Conservation (phyloP, 2,888 invertebrate species). For the Hemicrepidius hirtus region DNA sequence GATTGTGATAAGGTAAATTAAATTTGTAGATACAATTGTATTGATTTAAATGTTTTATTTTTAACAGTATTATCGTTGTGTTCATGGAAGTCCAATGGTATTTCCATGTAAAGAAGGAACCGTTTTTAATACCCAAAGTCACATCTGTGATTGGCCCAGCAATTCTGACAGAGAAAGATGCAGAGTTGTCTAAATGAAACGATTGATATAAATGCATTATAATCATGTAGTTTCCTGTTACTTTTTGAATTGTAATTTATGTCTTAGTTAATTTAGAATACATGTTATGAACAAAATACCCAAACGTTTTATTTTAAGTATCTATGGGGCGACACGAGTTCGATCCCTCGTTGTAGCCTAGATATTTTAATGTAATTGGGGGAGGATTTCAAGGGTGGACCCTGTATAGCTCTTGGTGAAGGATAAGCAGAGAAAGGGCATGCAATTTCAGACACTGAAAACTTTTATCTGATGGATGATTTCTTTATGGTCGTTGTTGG, state of each 20-base stretch:
- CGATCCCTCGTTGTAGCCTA: too few species aligned
- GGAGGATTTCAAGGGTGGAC: too few species aligned
- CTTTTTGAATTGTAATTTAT: conserved; percentile 4
- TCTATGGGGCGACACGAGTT: too few species aligned
- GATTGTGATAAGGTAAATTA: conserved; percentile 75
- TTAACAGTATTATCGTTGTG: conserved; percentile 89
- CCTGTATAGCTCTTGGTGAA: too few species aligned
- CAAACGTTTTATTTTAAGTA: too few species aligned
- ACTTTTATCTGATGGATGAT: too few species aligned
- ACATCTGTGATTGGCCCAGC: conserved; percentile 88
- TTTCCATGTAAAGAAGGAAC: conserved; percentile 85
- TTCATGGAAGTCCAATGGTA: conserved; percentile 83
- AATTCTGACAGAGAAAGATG: conserved; percentile 81
- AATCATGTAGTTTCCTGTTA: neutral
- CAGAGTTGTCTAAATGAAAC: conserved; percentile 48
- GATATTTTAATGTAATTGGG: too few species aligned
- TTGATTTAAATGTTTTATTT: conserved; percentile 49
- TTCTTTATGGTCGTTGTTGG: too few species aligned
- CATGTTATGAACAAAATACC: too few species aligned
- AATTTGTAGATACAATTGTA: conserved; percentile 16
- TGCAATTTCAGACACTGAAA: too few species aligned
- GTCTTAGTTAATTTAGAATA: conserved; percentile 6
- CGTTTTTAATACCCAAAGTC: conserved; percentile 81
- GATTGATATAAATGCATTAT: too few species aligned
- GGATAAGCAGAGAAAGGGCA: too few species aligned